Base-by-base conservation (phyloP, 2,888 invertebrate genomes). In the Noctua janthina region DNA sequence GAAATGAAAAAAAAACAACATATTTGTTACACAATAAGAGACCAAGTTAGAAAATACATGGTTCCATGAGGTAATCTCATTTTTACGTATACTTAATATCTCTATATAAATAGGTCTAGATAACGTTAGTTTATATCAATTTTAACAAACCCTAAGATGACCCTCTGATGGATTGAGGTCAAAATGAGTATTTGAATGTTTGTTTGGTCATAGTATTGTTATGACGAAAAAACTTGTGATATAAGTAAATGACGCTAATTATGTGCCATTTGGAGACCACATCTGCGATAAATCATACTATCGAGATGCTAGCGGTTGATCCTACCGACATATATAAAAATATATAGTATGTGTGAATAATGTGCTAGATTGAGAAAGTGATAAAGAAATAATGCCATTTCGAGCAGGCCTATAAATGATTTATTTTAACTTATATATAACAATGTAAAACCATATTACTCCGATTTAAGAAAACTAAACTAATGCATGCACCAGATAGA, bases 21-120 rank as follows among this genome's bases (percentile, higher is more conserved):
- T 59, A 1, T 23, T 15, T 15, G 35, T 64, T 8, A 35, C 29
- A 17, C 2, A 64, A 3, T n/a, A 29, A 3, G 35, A 29, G 15
- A 39, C 29, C 11, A 39, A 29, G 8, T 79, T 46, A 35, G 10
- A 23, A 70, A n/a, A 15, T 67, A 39, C 5, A 66, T 43, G 23
- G 29, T 79, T 13, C 35, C 43, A 56, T 79, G 64, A 59, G n/a
- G 3, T n/a, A 13, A 35, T 17, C 43, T 35, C 11, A n/a, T 35
- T 17, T 54, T 8, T 11, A 59, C 13, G 6, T 35, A 15, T 66
- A 51, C 51, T 15, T 51, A 2, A 10, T 66, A 35, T 35, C 39
- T 39, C 35, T 20, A 39, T 59, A 20, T 39, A 35, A 20, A 64
- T 77, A 78, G 54, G 71, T 23, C 71, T 49, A 49, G 54, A 13